Conservation (phyloP, 2,797 vertebrate species). For the Brachyrhaphis roseni region DNA sequence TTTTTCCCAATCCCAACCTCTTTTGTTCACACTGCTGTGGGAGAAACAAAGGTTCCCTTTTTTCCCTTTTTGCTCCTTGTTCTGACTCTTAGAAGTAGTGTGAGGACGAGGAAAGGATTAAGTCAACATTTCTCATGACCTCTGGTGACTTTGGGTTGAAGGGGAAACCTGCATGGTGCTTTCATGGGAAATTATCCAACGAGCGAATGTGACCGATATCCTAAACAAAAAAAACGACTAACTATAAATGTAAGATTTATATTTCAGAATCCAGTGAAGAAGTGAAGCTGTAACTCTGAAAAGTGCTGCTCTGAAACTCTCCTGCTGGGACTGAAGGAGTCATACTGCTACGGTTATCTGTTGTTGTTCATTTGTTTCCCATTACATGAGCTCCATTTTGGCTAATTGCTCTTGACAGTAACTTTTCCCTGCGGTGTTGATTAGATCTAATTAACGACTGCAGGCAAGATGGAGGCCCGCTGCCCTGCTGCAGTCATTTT, state of each 20-base stretch:
- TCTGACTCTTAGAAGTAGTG: constrained; percentile 70
- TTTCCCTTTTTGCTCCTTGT: constrained; percentile 44
- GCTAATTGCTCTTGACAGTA: constrained; percentile 76
- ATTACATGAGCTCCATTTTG: constrained; percentile 73
- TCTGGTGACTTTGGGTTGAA: constrained; percentile 54
- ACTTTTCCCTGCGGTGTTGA: constrained; percentile 74
- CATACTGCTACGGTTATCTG: constrained; percentile 65
- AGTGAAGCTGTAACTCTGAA: constrained; percentile 39
- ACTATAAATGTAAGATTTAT: background rate
- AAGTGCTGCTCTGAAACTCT: constrained; percentile 42
- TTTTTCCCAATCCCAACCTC: constrained; percentile 58
- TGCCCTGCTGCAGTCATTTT: constrained; percentile 55
- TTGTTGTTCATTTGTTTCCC: constrained; percentile 80
- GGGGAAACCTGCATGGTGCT: constrained; percentile 24
- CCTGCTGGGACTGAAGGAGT: constrained; percentile 63
- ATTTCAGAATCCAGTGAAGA: constrained; percentile 15
- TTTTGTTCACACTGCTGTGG: constrained; percentile 66
- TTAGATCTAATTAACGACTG: constrained; percentile 80
- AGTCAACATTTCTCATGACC: constrained; percentile 82
- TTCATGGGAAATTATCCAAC: constrained; percentile 7
- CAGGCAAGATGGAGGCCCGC: constrained; percentile 63
- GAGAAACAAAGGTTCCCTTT: constrained; percentile 73
- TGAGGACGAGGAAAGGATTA: constrained; percentile 69
- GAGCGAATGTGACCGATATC: background rate
- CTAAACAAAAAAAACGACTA: background rate